Evolutionary conservation across 2,113 vertebrate species (phyloP).

Genomic region (Datnioides undecimradiatus): DNA sequence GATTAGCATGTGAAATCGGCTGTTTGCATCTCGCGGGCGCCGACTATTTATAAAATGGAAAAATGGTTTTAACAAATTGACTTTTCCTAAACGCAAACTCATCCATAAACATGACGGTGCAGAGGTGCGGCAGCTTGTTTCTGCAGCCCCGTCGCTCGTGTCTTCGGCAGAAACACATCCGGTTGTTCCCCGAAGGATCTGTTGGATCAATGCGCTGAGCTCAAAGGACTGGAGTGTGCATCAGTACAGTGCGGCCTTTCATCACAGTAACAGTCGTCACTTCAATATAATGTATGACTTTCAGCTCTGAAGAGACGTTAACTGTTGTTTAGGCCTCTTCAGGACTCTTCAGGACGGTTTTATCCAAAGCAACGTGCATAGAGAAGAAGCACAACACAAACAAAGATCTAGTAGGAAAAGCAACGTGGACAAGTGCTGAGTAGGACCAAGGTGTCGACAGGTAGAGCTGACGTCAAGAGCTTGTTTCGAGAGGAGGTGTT

Average conservation of each 20-base stretch:
- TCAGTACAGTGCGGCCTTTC: not conserved
- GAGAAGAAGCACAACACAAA: too few relatives aligned
- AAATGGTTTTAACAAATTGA: not conserved
- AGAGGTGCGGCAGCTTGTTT: not conserved
- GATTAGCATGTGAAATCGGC: constrained; percentile 37
- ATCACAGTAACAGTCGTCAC: not conserved
- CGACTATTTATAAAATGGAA: constrained; percentile 24
- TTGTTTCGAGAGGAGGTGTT: too few relatives aligned
- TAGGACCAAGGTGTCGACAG: too few relatives aligned
- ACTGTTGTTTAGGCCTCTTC: too few relatives aligned
- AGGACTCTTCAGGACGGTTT: too few relatives aligned
- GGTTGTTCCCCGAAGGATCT: not conserved
- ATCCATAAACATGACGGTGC: not conserved
- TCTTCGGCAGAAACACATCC: constrained; percentile 6
- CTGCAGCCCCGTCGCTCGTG: not conserved
- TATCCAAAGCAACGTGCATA: too few relatives aligned
- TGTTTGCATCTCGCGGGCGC: constrained; percentile 4
- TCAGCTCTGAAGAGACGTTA: too few relatives aligned
- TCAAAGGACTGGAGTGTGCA: constrained; percentile 4
- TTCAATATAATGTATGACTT: not conserved
- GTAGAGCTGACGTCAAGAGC: too few relatives aligned
- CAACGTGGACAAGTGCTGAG: too few relatives aligned
- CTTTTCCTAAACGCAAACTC: not conserved
- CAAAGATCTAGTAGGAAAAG: too few relatives aligned
- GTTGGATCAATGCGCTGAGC: not conserved